phyloP scores from a whole-genome alignment of 2,797 vertebrate genomes.

The Mycteria americana region DNA sequence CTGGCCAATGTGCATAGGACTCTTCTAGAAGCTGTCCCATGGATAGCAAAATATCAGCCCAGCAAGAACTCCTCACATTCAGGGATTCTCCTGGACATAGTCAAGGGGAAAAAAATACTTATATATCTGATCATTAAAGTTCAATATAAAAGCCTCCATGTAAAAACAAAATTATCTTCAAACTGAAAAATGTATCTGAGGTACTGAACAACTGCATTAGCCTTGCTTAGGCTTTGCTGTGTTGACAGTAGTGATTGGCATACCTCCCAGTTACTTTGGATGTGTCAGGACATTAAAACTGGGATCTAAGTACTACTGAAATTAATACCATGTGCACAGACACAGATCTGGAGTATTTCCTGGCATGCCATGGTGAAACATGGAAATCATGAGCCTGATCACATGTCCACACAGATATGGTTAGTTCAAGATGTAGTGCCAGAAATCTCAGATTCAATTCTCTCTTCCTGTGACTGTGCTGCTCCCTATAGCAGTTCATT shows the following conservation, averaged over 20 bases:
- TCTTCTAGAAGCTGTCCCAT: background rate
- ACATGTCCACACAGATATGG: background rate
- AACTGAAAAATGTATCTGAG: background rate
- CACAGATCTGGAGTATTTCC: background rate
- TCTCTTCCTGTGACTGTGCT: background rate
- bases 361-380: background rate
- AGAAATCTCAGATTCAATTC: background rate
- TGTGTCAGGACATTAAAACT: background rate
- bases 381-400: background rate
- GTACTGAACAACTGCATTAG: background rate
- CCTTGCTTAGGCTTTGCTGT: background rate
- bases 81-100: background rate
- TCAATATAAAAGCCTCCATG: background rate
- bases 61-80: background rate
- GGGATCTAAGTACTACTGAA: background rate
- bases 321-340: background rate
- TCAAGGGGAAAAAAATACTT: background rate
- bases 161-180: background rate
- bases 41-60: background rate
- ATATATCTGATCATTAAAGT: background rate
- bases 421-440: background rate
- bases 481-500: background rate
- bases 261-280: background rate
- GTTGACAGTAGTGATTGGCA: background rate
- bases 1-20: background rate